Conservation (phyloP, 2,113 vertebrate genomes). For the Hassar affinis region DNA sequence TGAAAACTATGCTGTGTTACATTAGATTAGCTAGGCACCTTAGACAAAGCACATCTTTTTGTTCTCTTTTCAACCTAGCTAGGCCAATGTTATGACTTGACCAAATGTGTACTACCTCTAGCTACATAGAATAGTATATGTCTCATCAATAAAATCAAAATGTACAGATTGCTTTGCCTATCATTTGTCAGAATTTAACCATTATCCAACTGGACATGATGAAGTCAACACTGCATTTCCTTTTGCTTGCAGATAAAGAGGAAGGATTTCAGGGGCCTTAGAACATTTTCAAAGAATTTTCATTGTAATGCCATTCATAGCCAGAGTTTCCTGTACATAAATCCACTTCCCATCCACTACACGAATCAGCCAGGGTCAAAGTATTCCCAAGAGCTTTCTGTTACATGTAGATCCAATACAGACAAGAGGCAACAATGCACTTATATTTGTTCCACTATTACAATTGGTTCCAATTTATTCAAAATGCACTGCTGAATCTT, state of each 20-base stretch:
- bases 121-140: neutral
- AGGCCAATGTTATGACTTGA: neutral
- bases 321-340: conserved; percentile 38
- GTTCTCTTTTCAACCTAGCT: neutral
- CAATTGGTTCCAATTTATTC: neutral
- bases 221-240: neutral
- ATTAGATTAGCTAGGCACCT: neutral
- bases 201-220: neutral
- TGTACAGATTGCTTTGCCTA: neutral
- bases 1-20: neutral
- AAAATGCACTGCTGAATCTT: neutral
- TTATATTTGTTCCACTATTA: neutral
- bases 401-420: neutral
- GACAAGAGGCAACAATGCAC: neutral
- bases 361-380: neutral
- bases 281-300: conserved; percentile 39
- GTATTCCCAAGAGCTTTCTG: neutral
- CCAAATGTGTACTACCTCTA: neutral
- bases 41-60: neutral
- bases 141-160: neutral
- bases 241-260: conserved; percentile 12
- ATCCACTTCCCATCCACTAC: conserved; percentile 42
- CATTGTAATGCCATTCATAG: conserved; percentile 32
- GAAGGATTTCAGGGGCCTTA: conserved; percentile 4
- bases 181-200: neutral